Evolutionary conservation across 2,888 invertebrate species (phyloP).

Genomic region (Lasioglossum oenotherae): DNA sequence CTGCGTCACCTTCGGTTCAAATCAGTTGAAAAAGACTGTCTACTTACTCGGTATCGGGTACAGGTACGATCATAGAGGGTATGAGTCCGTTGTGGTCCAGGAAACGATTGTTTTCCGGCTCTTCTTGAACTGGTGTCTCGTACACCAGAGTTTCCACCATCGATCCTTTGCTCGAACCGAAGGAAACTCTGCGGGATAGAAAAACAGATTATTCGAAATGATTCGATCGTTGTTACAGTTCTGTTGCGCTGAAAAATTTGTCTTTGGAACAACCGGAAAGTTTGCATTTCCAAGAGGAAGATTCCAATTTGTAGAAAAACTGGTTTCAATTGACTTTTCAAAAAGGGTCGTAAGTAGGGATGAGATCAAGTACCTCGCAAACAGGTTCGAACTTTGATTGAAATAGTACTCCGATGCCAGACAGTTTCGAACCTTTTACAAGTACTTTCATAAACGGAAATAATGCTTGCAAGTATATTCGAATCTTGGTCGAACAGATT

Average conservation of each 20-base stretch:
- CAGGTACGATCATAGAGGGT: constrained; percentile 78
- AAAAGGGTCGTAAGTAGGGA: not conserved
- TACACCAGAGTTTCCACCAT: constrained; percentile 97
- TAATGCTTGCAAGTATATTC: too few species aligned
- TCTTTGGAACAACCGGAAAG: not conserved
- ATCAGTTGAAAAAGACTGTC: not conserved
- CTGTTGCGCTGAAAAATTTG: not conserved
- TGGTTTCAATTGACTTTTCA: not conserved
- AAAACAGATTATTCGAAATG: not conserved
- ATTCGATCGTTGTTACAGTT: not conserved
- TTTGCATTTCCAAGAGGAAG: not conserved
- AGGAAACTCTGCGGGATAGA: constrained; percentile 91
- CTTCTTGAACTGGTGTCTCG: constrained; percentile 92
- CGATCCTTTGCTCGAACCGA: constrained; percentile 96
- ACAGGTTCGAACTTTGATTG: too few species aligned
- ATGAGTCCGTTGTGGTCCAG: constrained; percentile 82
- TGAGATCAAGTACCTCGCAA: too few species aligned
- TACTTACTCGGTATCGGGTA: constrained; percentile 83
- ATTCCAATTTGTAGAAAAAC: not conserved
- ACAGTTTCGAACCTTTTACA: too few species aligned
- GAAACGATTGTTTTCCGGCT: constrained; percentile 89
- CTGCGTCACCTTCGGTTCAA: not conserved
- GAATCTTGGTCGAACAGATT: too few species aligned
- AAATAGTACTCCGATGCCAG: too few species aligned
- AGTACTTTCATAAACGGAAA: too few species aligned